A percentile compares a stretch with the other conserved stretches of the same genome.
phyloP scores from a whole-genome alignment of 1,140 invertebrate genomes.

The Geopemphigus sp. region DNA sequence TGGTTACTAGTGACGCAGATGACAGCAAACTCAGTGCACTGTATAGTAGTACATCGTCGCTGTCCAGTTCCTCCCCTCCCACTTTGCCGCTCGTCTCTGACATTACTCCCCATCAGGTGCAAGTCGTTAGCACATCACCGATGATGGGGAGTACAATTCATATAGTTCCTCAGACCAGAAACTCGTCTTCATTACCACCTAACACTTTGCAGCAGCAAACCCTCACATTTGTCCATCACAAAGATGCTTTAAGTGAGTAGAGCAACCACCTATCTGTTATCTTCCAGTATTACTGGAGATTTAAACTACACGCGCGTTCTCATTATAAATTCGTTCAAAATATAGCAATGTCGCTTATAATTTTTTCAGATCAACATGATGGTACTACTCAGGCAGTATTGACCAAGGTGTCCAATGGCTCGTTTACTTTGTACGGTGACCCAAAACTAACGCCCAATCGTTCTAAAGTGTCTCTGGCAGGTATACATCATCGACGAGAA shows the following conservation, averaged over 20 bases:
- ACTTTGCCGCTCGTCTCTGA: conserved; percentile 29
- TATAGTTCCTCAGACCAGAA: conserved; percentile 49
- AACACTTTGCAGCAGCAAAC: conserved; percentile 41
- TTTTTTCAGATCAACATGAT: conserved; percentile 42
- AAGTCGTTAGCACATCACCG: conserved; percentile 46
- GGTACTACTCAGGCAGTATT: conserved; percentile 45
- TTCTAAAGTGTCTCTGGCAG: conserved; percentile 45
- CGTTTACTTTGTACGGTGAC: conserved; percentile 43
- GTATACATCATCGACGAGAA: neutral
- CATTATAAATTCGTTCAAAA: too few species aligned
- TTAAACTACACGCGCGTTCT: too few species aligned
- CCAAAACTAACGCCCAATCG: conserved; percentile 45
- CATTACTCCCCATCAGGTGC: conserved; percentile 43
- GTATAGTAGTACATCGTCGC: conserved; percentile 50
- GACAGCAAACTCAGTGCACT: conserved; percentile 48
- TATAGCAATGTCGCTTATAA: neutral
- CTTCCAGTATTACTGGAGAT: too few species aligned
- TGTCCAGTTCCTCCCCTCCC: conserved; percentile 50
- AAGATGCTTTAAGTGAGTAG: conserved; percentile 44
- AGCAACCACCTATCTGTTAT: too few species aligned
- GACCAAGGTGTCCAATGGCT: conserved; percentile 43
- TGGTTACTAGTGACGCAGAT: conserved; percentile 48
- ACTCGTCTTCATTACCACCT: conserved; percentile 47
- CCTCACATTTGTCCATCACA: conserved; percentile 43
- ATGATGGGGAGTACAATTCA: conserved; percentile 49